Evolutionary conservation across 2,888 invertebrate genomes (phyloP), one percentile per base, ranked within the genome.

Genomic region (Pilophorus perplexus): DNA sequence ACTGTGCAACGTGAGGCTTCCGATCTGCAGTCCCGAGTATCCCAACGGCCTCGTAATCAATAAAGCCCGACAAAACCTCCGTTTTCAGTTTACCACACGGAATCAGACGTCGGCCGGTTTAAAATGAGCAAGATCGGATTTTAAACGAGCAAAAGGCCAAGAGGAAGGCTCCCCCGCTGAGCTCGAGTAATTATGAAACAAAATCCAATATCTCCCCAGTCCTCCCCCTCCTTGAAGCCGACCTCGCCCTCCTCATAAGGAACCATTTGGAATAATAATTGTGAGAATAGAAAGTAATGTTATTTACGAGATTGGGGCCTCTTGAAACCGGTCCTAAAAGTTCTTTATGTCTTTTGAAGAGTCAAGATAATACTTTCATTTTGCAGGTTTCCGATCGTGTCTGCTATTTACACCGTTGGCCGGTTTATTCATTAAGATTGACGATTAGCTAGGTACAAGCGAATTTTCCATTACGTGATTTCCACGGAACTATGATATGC

Each of bases 241-340:
- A 23, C 59, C 6, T 44, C 14, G 14, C 18, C 18, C 16, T 20
- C 25, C 10, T 16, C 16, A 14, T n/a, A 8, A 16, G 27, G 27
- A 12, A 22, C 59, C 59, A 44, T 59, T 59, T 44, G 59, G 59
- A 59, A 59, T 59, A 55, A 55, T 55, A 59, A 59, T 59, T 59
- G 59, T 59, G 59, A 44, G 59, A 59, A 44, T 59, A 59, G 59
- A 59, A 59, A 59, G 59, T 59, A 42, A 44, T 42, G 59, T 59
- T 55, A 55, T 55, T 59, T 59, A 59, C 44, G 59, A 59, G 59
- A 59, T 59, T 59, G 44, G 42, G 25, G 27, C n/a, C n/a, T 38
- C 38, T 22, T 37, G 14, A 25, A 59, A 59, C 59, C 59, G 59
- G 59, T 59, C 44, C 59, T 33, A 42, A 42, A 59, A 25, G 42